Base-by-base conservation (phyloP, 2,797 vertebrate genomes). In the Australoheros facetus region DNA sequence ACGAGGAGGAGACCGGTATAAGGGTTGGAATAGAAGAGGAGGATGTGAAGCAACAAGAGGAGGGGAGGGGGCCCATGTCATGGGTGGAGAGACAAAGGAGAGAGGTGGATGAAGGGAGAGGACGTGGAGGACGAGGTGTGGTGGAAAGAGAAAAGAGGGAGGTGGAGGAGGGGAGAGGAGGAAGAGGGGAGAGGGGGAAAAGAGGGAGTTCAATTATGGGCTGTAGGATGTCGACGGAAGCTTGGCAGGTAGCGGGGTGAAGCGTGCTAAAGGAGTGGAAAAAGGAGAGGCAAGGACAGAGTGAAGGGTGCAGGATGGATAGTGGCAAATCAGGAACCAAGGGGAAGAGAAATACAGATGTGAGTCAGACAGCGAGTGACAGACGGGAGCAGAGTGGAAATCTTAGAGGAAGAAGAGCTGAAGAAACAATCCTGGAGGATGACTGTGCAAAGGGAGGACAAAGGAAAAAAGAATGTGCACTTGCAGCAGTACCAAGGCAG, bases 191-290 rank as follows among this genome's bases (percentile, higher is more conserved):
- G 42, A 69, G 62, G 26, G 62, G 62, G 5, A 13, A 69, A 32
- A 80, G 48, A 48, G 86, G 91, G 85, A 90, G 78, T 87, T 94
- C 91, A 88, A 82, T 89, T 80, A 93, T 81, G 66, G 93, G 91
- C 83, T 90, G 87, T 56, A 92, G 85, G 80, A 88, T 21, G 21
- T 77, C 79, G 71, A 86, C 55, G 10, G 81, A 85, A 1, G 82
- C 78, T 53, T 88, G 90, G 83, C 79, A 80, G 79, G 83, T 73
- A 30, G 74, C 39, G 0, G 74, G 70, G 56, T 69, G 75, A 70
- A 84, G 75, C 74, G 62, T 78, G 79, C 80, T 88, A 57, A 34
- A 79, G 80, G 71, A 76, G 73, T 1, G 14, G 59, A 69, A 26
- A 34, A 72, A 82, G 32, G 69, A 77, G 75, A 71, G 26, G 70